Percentiles rank a stretch among this genome's conserved stretches.
Evolutionary conservation across 2,888 invertebrate species (phyloP).

Genomic region (Acleris cristana): DNA sequence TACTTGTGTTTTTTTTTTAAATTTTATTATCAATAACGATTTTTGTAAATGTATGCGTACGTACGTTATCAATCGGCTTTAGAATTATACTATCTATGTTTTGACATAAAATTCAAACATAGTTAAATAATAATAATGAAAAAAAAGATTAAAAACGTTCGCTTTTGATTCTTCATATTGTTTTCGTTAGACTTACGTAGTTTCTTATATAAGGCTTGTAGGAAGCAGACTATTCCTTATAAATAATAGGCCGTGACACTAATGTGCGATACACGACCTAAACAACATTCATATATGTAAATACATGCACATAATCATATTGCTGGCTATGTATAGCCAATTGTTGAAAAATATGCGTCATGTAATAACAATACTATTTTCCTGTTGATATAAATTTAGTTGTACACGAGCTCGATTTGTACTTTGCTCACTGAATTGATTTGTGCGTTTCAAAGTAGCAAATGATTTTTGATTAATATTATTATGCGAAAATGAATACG

Average conservation of each 20-base stretch:
- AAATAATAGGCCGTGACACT: neutral
- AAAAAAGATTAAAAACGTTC: too few species aligned
- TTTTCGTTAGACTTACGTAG: conserved; percentile 1
- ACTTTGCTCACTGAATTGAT: too few species aligned
- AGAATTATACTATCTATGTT: too few species aligned
- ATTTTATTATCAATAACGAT: fast-evolving
- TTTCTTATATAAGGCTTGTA: conserved; percentile 9
- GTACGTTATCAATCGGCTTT: too few species aligned
- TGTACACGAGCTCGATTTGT: neutral
- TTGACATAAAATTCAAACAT: too few species aligned
- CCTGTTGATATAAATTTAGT: neutral
- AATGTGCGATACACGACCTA: conserved; percentile 13
- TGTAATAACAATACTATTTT: conserved; percentile 4
- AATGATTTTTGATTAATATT: too few species aligned
- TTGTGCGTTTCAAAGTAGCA: too few species aligned
- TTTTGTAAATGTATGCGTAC: too few species aligned
- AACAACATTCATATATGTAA: conserved; percentile 15
- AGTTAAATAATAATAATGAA: too few species aligned
- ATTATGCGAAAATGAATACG: too few species aligned
- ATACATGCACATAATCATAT: conserved; percentile 12
- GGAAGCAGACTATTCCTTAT: conserved; percentile 5
- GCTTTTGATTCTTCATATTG: too few species aligned
- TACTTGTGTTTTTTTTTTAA: too few species aligned
- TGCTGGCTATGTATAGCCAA: neutral
- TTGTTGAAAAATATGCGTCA: conserved; percentile 9